phyloP scores from a whole-genome alignment of 2,113 vertebrate species.

The Spermophilus dauricus region DNA sequence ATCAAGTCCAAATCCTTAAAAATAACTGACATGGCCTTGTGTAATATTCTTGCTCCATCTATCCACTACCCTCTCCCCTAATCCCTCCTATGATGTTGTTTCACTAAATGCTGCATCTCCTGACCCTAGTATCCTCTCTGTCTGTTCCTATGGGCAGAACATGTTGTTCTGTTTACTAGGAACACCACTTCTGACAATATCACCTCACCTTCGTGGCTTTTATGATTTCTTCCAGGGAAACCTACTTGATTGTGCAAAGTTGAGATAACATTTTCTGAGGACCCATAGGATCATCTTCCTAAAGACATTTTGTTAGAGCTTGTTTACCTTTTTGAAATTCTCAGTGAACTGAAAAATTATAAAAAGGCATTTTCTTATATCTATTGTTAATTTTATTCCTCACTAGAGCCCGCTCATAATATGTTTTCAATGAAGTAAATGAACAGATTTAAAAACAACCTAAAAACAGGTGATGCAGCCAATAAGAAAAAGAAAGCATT shows the following conservation, averaged over 20 bases:
- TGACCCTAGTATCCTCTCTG: not conserved
- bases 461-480: not conserved
- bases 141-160: not conserved
- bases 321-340: not conserved
- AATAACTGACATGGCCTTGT: not conserved
- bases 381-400: not conserved
- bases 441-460: not conserved
- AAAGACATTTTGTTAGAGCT: not conserved
- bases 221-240: not conserved
- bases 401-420: not conserved
- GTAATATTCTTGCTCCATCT: not conserved
- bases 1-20: not conserved
- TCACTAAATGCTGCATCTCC: not conserved
- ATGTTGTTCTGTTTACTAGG: not conserved
- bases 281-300: not conserved
- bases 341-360: not conserved
- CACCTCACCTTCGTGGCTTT: not conserved
- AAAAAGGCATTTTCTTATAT: constrained; percentile 1
- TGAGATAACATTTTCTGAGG: not conserved
- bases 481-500: constrained; percentile 9
- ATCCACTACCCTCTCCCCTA: not conserved
- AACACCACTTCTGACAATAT: not conserved
- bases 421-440: not conserved
- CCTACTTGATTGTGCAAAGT: not conserved
- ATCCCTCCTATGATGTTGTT: not conserved